phyloP scores from a whole-genome alignment of 2,888 invertebrate species.

The Merodon equestris region DNA sequence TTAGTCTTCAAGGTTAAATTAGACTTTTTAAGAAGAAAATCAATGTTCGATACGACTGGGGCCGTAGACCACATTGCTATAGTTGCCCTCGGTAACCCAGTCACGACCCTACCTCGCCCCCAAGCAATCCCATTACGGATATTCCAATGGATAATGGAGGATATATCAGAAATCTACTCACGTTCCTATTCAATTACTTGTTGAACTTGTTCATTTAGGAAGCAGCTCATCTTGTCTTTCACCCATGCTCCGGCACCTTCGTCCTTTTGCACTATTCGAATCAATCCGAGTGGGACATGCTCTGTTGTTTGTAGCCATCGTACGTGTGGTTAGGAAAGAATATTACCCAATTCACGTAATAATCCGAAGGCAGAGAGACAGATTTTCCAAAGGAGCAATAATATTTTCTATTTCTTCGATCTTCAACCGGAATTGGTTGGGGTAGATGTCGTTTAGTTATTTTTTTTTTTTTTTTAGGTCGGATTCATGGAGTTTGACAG shows the following conservation, averaged over 20 bases:
- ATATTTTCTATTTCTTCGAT: constrained; percentile 47
- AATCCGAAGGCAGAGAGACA: constrained; percentile 49
- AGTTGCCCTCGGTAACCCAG: background rate
- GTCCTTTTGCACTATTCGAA: constrained; percentile 10
- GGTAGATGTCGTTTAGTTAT: constrained; percentile 12
- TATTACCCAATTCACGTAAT: constrained; percentile 20
- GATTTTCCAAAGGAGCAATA: constrained; percentile 49
- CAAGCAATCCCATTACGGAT: constrained; percentile 64
- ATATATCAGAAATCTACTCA: constrained; percentile 74
- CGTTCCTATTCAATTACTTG: constrained; percentile 77
- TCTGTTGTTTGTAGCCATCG: constrained; percentile 44
- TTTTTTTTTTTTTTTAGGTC: constrained; percentile 29
- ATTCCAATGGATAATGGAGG: constrained; percentile 62
- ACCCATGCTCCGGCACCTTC: constrained; percentile 5
- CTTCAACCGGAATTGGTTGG: constrained; percentile 8
- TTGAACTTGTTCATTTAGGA: constrained; percentile 73
- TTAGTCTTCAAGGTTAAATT: too few relatives aligned
- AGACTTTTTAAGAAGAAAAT: constrained; percentile 18
- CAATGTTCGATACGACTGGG: constrained; percentile 46
- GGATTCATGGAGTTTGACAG: constrained; percentile 29
- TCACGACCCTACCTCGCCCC: constrained; percentile 40
- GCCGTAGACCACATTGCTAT: constrained; percentile 6
- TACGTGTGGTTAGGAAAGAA: constrained; percentile 44
- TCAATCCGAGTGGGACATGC: constrained; percentile 55
- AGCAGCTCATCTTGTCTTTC: constrained; percentile 50